These are phyloP conservation scores for Silurus aristotelis DNA, from an alignment of 2,797 vertebrate species.

Conservation along the genomic window DNA sequence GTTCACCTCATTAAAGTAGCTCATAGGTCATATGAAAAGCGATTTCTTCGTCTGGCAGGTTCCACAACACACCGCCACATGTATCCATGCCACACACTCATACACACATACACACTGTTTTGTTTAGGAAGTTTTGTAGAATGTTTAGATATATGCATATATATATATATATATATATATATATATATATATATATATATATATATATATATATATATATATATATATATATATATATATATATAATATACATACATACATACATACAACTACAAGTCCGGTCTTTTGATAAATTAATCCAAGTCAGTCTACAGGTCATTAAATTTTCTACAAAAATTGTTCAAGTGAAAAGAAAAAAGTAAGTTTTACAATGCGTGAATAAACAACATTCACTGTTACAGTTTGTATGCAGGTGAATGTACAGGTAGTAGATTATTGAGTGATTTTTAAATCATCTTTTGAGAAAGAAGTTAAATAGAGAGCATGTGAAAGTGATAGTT, in stretches of 20 bases:
- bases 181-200: too few species aligned
- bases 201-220: too few species aligned
- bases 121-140: not conserved
- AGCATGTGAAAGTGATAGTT: constrained; percentile 2
- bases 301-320: not conserved
- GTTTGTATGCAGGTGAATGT: not conserved
- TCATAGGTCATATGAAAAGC: constrained; percentile 46
- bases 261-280: too few species aligned
- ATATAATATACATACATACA: not conserved
- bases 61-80: not conserved
- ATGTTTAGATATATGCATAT: not conserved
- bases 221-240: too few species aligned
- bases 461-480: not conserved
- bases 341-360: not conserved
- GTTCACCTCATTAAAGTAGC: constrained; percentile 26
- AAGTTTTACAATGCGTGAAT: not conserved
- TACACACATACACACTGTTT: not conserved
- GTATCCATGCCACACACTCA: not conserved
- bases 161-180: not conserved
- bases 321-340: not conserved
- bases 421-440: not conserved
- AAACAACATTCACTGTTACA: not conserved
- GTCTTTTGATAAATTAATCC: not conserved
- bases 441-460: not conserved
- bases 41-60: constrained; percentile 25